Conservation (phyloP, 2,797 vertebrate species). For the Mus spretus region DNA sequence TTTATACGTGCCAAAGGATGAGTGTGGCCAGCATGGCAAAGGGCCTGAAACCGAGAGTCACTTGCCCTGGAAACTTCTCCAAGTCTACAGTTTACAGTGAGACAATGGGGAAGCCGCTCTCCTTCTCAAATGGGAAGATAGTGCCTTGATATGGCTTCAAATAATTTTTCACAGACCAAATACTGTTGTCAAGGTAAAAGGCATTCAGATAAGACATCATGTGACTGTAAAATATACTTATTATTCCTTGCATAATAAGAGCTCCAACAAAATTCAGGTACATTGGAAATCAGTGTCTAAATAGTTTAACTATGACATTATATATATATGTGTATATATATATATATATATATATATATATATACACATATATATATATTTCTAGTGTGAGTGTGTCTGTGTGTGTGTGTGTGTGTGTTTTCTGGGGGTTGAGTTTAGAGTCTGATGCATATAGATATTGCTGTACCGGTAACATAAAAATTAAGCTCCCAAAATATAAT, state of each 20-base stretch:
- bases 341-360: too few relatives aligned
- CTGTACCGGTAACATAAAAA: not conserved
- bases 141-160: not conserved
- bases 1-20: not conserved
- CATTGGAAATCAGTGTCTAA: not conserved
- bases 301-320: not conserved
- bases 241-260: not conserved
- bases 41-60: not conserved
- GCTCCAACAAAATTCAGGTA: not conserved
- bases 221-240: not conserved
- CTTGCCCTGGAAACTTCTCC: not conserved
- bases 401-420: not conserved
- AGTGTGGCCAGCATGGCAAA: not conserved
- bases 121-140: slow-evolving; percentile 5
- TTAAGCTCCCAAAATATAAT: not conserved
- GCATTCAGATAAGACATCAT: not conserved
- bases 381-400: not conserved
- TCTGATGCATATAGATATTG: not conserved
- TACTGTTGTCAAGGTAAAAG: slow-evolving; percentile 23
- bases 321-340: too few relatives aligned
- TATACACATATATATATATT: too few relatives aligned
- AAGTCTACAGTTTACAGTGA: not conserved
- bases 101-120: not conserved
- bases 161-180: not conserved
- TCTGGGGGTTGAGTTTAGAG: not conserved